Percentiles rank a stretch among this genome's conserved stretches.
These are phyloP conservation scores for Bufo bufo DNA, from an alignment of 2,113 vertebrate species.

Conservation along the genomic window DNA sequence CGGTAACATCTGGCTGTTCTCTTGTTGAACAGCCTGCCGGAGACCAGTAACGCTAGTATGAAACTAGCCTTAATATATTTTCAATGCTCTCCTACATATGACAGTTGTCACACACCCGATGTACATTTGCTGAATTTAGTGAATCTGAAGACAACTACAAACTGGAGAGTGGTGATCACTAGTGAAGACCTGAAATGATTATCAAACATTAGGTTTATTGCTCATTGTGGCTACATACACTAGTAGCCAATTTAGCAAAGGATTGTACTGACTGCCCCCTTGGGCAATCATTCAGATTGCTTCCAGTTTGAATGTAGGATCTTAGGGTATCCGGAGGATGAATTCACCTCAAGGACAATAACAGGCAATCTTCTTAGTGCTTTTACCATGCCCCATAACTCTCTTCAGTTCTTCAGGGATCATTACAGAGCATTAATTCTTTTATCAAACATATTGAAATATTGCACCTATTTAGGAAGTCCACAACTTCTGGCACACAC, in stretches of 20 bases:
- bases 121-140: not conserved
- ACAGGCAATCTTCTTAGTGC: no score
- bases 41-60: no score
- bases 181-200: not conserved
- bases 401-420: no score
- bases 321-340: not conserved
- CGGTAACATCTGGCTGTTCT: no score
- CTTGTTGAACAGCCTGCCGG: no score
- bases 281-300: not conserved
- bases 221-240: not conserved
- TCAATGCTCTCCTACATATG: not conserved
- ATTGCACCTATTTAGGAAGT: no score
- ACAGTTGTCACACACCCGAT: not conserved
- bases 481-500: no score
- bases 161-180: not conserved
- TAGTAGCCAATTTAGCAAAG: not conserved
- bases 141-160: not conserved
- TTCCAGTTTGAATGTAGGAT: not conserved
- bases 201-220: not conserved
- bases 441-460: no score
- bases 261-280: not conserved
- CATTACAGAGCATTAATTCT: no score
- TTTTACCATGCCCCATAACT: no score
- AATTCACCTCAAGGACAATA: not conserved
- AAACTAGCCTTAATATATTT: not conserved